Conservation (phyloP, 2,797 vertebrate genomes). For the Sebastes variabilis region DNA sequence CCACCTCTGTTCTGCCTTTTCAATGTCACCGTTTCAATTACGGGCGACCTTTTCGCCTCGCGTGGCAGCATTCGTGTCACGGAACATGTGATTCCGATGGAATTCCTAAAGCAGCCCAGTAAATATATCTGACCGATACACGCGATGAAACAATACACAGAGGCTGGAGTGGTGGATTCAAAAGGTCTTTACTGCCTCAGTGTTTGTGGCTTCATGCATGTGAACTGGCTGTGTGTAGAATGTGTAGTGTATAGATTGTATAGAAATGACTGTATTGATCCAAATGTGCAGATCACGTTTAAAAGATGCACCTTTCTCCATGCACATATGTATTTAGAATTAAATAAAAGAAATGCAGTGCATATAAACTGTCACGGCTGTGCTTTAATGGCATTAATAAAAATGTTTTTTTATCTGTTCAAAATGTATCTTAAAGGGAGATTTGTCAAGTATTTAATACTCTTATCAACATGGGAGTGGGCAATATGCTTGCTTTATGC, state of each 20-base stretch:
- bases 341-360: background rate
- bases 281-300: background rate
- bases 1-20: slow-evolving; percentile 32
- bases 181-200: background rate
- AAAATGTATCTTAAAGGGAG: too few species aligned
- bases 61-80: slow-evolving; percentile 56
- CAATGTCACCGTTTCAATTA: slow-evolving; percentile 74
- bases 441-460: too few species aligned
- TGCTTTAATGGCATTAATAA: background rate
- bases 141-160: background rate
- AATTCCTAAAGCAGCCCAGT: slow-evolving; percentile 55
- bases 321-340: background rate
- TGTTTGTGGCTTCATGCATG: background rate
- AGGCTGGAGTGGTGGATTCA: background rate
- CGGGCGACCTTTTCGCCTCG: slow-evolving; percentile 61
- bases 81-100: slow-evolving; percentile 47
- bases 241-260: too few species aligned
- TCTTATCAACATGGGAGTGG: too few species aligned
- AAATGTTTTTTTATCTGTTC: background rate
- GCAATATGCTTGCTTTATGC: too few species aligned
- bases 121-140: slow-evolving; percentile 54
- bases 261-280: background rate
- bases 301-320: background rate
- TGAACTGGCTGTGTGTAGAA: rapidly evolving
- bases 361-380: background rate